phyloP scores from a whole-genome alignment of 2,113 vertebrate species.

The Tupaia chinensis region DNA sequence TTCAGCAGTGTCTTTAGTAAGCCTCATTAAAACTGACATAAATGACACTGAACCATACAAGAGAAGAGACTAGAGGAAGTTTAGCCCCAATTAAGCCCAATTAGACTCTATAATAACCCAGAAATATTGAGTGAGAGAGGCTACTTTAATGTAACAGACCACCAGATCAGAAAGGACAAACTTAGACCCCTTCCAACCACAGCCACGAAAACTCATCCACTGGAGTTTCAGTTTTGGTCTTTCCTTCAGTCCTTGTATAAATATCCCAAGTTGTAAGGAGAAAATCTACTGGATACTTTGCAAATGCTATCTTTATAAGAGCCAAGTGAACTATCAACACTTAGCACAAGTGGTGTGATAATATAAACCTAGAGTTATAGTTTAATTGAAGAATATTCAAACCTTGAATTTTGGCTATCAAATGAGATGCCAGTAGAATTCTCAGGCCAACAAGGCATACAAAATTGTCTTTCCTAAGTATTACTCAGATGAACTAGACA shows the following conservation, averaged over 20 bases:
- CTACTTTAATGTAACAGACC: background rate
- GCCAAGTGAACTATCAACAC: background rate
- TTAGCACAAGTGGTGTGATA: too few species aligned
- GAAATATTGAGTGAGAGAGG: background rate
- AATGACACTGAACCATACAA: too few species aligned
- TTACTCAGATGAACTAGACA: background rate
- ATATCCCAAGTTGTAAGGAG: background rate
- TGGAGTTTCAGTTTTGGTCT: background rate
- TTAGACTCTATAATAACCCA: background rate
- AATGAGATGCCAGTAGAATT: background rate
- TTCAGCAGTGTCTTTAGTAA: background rate
- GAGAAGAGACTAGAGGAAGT: background rate
- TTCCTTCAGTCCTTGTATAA: background rate
- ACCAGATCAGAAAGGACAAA: background rate
- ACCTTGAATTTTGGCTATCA: background rate
- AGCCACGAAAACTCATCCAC: background rate
- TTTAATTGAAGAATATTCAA: background rate
- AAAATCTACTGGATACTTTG: background rate
- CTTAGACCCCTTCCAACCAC: background rate
- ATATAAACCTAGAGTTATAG: too few species aligned
- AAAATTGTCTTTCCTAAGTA: background rate
- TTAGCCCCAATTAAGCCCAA: background rate
- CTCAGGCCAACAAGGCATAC: background rate
- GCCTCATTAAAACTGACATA: background rate
- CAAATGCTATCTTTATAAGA: background rate